These are phyloP conservation scores for Hydrolagus affinis DNA, from an alignment of 2,113 vertebrate species.

Conservation along the genomic window DNA sequence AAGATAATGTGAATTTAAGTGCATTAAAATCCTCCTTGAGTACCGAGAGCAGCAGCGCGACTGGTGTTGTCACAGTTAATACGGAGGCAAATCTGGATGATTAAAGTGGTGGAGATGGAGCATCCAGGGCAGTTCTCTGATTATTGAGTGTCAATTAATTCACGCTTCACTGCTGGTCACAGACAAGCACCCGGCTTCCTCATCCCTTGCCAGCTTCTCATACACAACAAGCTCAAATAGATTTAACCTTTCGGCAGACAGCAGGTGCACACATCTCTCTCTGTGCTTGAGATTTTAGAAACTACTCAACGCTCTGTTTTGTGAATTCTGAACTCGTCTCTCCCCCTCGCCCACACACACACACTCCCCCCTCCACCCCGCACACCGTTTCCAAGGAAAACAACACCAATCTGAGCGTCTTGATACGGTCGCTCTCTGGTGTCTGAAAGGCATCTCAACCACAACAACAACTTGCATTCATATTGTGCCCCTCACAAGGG, in stretches of 20 bases:
- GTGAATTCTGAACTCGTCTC: not conserved
- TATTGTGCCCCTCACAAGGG: too few species aligned
- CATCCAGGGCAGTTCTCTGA: not conserved
- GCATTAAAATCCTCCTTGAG: not conserved
- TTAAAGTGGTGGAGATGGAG: not conserved
- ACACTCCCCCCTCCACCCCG: not conserved
- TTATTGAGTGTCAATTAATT: not conserved
- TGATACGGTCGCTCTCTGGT: too few species aligned
- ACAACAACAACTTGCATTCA: too few species aligned
- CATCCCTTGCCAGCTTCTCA: too few species aligned
- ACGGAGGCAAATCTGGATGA: not conserved
- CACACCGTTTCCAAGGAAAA: not conserved
- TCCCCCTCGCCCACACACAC: not conserved
- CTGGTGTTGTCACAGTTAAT: not conserved
- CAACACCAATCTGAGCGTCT: too few species aligned
- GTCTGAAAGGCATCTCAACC: too few species aligned
- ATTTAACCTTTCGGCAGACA: too few species aligned
- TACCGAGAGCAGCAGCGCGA: not conserved
- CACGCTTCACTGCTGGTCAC: not conserved
- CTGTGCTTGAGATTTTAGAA: too few species aligned
- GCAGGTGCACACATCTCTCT: too few species aligned
- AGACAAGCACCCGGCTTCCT: not conserved
- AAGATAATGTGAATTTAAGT: not conserved
- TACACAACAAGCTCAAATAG: too few species aligned
- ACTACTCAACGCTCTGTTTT: not conserved